Evolutionary conservation across 2,888 invertebrate species (phyloP), one percentile per base, ranked within the genome.

Genomic region (Anagyrus pseudococci): DNA sequence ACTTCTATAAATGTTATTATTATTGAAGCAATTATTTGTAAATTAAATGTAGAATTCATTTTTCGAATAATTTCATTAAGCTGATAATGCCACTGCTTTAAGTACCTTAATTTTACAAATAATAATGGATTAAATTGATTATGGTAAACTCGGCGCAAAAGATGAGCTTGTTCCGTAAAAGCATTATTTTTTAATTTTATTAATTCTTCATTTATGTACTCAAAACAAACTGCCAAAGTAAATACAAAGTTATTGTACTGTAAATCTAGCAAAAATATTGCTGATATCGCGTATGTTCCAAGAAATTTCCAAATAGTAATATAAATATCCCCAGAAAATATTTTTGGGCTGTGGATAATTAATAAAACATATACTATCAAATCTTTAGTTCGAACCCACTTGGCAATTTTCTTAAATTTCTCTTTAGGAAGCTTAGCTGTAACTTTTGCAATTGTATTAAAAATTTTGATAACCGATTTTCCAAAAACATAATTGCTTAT

Each of bases 71-170:
- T 50, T 6, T 71, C 68, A 52, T 74, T 71, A 4, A 75, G 58
- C 15, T 73, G 67, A 15, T 73, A 67, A 41, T 78, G 75, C n/a
- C 71, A 68, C 41, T 68, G 71, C 47, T 74, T 73, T 20, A 77
- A 58, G 0, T 63, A 56, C 4, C 70, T 70, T 1, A 78, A 53
- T 33, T 73, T 71, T n/a, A 70, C 29, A 6, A 78, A 26, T 4
- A 77, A 62, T 1, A 70, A 10, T 2, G 71, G 69, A 71, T 76
- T 76, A 7, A 67, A 67, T 15, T 71, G 70, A 33, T 75, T 69
- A 48, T 76, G 75, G 52, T 73, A 79, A 17, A 74, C 66, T n/a
- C 73, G 70, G 3, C 78, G 66, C 2, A 77, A 59, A 2, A 78
- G 64, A 62, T 78, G 75, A 6, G 74, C 71, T 22, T 74, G 72